Percentiles rank a stretch among this genome's conserved stretches.
These are phyloP conservation scores for Caenorhabditis sp. DNA, from an alignment of 2,888 invertebrate genomes.

Conservation along the genomic window DNA sequence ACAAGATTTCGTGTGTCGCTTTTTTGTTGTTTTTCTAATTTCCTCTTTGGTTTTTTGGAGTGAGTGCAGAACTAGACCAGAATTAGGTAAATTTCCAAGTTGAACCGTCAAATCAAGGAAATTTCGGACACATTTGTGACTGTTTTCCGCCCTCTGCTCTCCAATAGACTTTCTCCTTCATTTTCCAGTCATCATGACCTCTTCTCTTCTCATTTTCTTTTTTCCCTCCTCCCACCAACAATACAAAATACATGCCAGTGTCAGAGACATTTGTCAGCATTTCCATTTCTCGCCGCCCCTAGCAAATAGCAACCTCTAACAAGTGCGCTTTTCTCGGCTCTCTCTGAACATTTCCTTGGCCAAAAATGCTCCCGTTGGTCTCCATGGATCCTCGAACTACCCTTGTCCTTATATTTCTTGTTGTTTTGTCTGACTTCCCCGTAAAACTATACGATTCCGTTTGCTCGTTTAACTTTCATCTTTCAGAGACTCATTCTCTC, in stretches of 20 bases:
- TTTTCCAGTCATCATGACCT: conserved; percentile 44
- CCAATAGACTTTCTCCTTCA: not conserved
- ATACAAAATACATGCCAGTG: conserved; percentile 49
- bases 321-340: conserved; percentile 9
- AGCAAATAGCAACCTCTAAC: conserved; percentile 31
- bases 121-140: no score
- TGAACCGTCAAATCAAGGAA: no score
- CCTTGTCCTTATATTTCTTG: not conserved
- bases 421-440: not conserved
- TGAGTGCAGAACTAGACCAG: no score
- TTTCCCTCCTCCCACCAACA: conserved; percentile 13
- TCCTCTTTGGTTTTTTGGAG: not conserved
- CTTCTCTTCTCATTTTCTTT: not conserved
- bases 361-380: conserved; percentile 34
- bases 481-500: conserved; percentile 35
- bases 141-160: no score
- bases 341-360: conserved; percentile 8
- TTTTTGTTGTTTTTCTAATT: not conserved
- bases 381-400: conserved; percentile 12
- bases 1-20: conserved; percentile 9
- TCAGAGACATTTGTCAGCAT: conserved; percentile 57
- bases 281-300: conserved; percentile 31
- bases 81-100: conserved; percentile 5
- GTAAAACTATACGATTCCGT: conserved; percentile 31
- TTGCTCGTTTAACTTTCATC: conserved; percentile 50